Evolutionary conservation across 2,888 invertebrate genomes (phyloP).

Genomic region (Trilocha varians): DNA sequence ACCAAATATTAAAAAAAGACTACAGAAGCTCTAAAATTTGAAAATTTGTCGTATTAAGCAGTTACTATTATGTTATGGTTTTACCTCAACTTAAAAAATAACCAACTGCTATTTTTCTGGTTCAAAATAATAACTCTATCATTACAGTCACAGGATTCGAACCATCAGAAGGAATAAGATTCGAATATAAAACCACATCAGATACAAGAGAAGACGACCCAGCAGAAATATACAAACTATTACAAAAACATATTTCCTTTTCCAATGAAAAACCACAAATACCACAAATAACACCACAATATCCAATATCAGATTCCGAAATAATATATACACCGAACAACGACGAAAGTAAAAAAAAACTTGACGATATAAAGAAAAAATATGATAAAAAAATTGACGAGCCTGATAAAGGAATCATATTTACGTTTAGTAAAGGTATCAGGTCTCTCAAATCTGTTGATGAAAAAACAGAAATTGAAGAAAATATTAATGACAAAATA

Average conservation of each 20-base stretch:
- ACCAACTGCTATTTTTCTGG: too few species aligned
- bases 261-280: neutral
- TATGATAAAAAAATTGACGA: neutral
- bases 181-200: conserved; percentile 19
- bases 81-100: too few species aligned
- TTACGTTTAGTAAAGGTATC: conserved; percentile 4
- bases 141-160: neutral
- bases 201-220: conserved; percentile 12
- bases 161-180: conserved; percentile 24
- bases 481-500: conserved; percentile 1
- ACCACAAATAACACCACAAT: neutral
- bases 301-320: neutral
- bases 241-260: conserved; percentile 25
- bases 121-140: too few species aligned
- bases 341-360: neutral
- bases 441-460: conserved; percentile 19
- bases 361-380: neutral
- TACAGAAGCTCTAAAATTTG: too few species aligned
- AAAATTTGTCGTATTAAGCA: too few species aligned
- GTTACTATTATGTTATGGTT: too few species aligned
- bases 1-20: too few species aligned
- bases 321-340: neutral
- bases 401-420: neutral
- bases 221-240: conserved; percentile 11
- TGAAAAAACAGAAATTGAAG: neutral